Base-by-base conservation (phyloP, 1,140 invertebrate genomes). In the Drosophila leontia region DNA sequence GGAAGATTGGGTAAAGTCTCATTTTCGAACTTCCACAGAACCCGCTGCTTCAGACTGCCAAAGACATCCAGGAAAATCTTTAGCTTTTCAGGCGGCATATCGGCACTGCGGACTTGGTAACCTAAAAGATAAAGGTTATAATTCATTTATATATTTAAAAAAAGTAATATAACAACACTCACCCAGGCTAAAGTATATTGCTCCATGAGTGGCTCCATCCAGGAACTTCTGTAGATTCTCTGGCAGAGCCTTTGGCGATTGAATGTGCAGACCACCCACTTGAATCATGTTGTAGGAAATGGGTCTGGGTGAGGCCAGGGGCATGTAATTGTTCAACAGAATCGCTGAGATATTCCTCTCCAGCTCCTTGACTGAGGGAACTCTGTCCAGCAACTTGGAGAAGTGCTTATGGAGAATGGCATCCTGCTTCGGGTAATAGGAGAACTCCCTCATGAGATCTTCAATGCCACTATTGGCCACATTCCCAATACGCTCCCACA, bases 21-120 rank as follows among this genome's bases (percentile, higher is more conserved):
- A 19, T 94, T 92, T 77, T 95, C 95, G 79, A 94, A 94, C 82
- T 96, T 96, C 95, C 95, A 95, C 7, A 96, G 55, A 7, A 95
- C 91, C 50, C 93, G 93, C 64, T 95, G 94, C 6, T 94, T 94
- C 4, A 95, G 53, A 0, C 72, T 75, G 34, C 68, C 92, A 63
- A 95, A 95, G 19, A 94, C 94, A 45, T 93, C 82, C 45, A 94
- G 74, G 72, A 95, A 93, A 1, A 93, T 75, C 41, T 92, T 81
- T 26, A 94, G 68, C 71, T 93, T 94, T 9, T 92, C 64, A 8
- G 53, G 35, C 0, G 93, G 93, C 93, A 94, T 93, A 44, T 92
- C 91, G 7, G 44, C 58, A 37, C 58, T 61, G 5, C 44, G 58
- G 3, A 61, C 58, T 26, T 61, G 44, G 19, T 34, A 48, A 15